phyloP scores from a whole-genome alignment of 1,140 invertebrate species.

The Eueides isabella region DNA sequence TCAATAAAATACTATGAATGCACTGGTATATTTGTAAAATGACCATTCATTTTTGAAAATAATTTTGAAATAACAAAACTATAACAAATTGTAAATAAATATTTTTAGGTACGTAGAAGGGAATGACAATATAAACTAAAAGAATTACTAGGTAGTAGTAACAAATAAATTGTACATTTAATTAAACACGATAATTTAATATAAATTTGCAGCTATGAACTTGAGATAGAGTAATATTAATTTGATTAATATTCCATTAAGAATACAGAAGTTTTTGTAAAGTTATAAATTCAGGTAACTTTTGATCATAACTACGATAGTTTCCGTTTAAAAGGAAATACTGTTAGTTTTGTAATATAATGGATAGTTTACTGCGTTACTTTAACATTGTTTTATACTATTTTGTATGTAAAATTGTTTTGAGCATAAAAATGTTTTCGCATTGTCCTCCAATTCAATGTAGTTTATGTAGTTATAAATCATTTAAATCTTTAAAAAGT shows the following conservation, averaged over 20 bases:
- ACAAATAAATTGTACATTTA: background rate
- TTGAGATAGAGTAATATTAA: constrained; percentile 4
- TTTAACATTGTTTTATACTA: background rate
- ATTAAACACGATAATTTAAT: background rate
- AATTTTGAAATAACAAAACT: background rate
- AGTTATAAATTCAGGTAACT: constrained; percentile 4
- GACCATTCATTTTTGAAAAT: no score
- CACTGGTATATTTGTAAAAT: no score
- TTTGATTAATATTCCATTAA: background rate
- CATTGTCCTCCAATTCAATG: no score
- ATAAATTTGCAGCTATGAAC: background rate
- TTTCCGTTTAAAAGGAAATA: background rate
- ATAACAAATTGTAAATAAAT: no score
- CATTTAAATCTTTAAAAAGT: no score
- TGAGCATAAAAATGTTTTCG: background rate
- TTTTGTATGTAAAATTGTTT: background rate
- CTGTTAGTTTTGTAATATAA: constrained; percentile 1
- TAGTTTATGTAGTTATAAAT: no score
- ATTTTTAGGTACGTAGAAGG: no score
- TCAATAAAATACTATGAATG: no score
- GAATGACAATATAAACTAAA: no score
- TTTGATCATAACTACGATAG: background rate
- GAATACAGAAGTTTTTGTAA: background rate
- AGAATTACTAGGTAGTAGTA: no score
- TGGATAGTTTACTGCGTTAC: background rate